phyloP scores from a whole-genome alignment of 1,140 invertebrate species.

The Pseudobourletiella spinata region DNA sequence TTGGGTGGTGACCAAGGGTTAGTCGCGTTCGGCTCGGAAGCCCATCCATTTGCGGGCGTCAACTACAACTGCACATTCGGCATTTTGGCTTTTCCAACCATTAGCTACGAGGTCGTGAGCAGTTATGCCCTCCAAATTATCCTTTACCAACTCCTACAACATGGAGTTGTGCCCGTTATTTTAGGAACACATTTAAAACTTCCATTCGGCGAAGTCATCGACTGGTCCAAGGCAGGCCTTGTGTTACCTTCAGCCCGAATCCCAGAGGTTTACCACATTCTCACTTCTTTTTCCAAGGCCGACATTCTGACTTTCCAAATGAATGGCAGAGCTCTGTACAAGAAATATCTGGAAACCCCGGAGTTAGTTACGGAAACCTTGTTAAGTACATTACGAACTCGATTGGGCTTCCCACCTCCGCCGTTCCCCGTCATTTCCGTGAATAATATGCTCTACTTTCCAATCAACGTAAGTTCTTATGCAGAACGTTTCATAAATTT shows the following conservation, averaged over 20 bases:
- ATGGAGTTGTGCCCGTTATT: conserved; percentile 84
- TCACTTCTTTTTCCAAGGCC: conserved; percentile 74
- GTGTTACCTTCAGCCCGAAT: conserved; percentile 75
- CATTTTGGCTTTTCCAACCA: conserved; percentile 76
- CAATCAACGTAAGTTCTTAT: too few species aligned
- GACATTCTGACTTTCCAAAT: conserved; percentile 76
- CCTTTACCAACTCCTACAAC: conserved; percentile 49
- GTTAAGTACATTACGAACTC: conserved; percentile 64
- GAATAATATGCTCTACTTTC: too few species aligned
- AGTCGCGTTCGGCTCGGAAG: conserved; percentile 58
- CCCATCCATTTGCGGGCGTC: too few species aligned
- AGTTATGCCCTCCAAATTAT: conserved; percentile 22
- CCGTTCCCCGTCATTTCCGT: too few species aligned
- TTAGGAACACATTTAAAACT: conserved; percentile 65
- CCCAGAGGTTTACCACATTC: conserved; percentile 86
- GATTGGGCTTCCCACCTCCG: conserved; percentile 75
- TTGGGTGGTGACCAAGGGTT: not conserved
- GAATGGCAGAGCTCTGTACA: conserved; percentile 81
- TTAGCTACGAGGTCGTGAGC: conserved; percentile 43
- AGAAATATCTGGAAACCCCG: conserved; percentile 71
- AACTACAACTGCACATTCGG: too few species aligned
- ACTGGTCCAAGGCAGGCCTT: conserved; percentile 74
- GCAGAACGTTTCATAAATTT: too few species aligned
- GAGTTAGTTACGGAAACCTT: conserved; percentile 72
- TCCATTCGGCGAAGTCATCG: conserved; percentile 78